phyloP scores from a whole-genome alignment of 2,888 invertebrate species.

The Clitarchus hookeri region DNA sequence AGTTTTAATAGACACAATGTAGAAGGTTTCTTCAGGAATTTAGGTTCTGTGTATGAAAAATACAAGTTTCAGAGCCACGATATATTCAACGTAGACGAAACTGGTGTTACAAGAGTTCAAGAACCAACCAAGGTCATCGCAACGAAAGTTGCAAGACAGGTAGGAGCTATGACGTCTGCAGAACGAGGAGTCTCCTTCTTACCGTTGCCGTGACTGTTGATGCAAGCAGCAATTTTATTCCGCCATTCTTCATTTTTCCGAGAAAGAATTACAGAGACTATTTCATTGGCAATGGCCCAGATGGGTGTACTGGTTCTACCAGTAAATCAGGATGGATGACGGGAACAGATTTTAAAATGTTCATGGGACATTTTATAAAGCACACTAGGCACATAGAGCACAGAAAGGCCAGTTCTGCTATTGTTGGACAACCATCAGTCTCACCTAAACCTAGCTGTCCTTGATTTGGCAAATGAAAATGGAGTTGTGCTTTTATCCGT shows the following conservation, averaged over 20 bases:
- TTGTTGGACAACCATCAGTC: conserved; percentile 52
- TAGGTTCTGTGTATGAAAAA: too few relatives aligned
- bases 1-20: conserved; percentile 50
- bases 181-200: conserved; percentile 49
- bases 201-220: conserved; percentile 43
- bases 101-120: conserved; percentile 35
- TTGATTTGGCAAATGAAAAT: too few relatives aligned
- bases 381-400: conserved; percentile 26
- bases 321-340: too few relatives aligned
- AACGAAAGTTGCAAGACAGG: conserved; percentile 29
- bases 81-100: conserved; percentile 36
- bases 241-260: conserved; percentile 46
- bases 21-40: conserved; percentile 55
- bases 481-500: conserved; percentile 52
- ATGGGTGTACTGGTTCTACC: conserved; percentile 42
- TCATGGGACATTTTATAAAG: too few relatives aligned
- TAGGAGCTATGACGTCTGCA: too few relatives aligned
- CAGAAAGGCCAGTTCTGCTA: conserved; percentile 42
- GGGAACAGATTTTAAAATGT: too few relatives aligned
- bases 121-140: too few relatives aligned
- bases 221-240: conserved; percentile 45
- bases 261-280: conserved; percentile 40
- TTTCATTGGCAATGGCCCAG: conserved; percentile 41
- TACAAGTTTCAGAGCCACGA: conserved; percentile 29
- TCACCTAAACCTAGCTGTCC: conserved; percentile 46